phyloP scores from a whole-genome alignment of 1,140 invertebrate genomes.

The Cyclargus thomasi region DNA sequence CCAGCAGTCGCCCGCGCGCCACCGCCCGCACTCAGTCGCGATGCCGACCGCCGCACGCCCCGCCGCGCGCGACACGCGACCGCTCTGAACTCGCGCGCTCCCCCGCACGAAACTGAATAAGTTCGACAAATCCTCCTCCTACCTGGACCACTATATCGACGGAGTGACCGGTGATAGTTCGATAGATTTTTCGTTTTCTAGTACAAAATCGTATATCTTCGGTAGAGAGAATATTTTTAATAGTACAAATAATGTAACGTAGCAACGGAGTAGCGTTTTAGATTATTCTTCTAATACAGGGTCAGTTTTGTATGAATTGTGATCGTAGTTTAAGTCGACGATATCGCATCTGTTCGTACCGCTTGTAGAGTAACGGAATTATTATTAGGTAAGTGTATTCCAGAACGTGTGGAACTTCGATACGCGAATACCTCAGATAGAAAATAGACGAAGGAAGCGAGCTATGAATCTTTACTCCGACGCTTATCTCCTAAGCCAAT shows the following conservation, averaged over 20 bases:
- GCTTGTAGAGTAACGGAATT: slow-evolving; percentile 54
- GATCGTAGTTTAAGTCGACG: slow-evolving; percentile 72
- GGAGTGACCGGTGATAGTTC: slow-evolving; percentile 43
- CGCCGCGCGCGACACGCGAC: slow-evolving; percentile 44
- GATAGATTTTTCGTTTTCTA: slow-evolving; percentile 53
- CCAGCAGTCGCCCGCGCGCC: slow-evolving; percentile 44
- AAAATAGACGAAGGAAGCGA: slow-evolving; percentile 1
- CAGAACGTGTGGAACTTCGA: not conserved
- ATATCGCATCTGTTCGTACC: slow-evolving; percentile 60
- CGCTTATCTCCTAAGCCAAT: slow-evolving; percentile 1
- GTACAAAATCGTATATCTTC: slow-evolving; percentile 71
- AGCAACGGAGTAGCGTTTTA: slow-evolving; percentile 63
- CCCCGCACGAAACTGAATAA: slow-evolving; percentile 68
- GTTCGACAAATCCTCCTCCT: slow-evolving; percentile 72
- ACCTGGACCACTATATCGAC: slow-evolving; percentile 73
- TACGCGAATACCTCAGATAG: slow-evolving; percentile 2
- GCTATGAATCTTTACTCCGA: not conserved
- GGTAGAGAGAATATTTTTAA: slow-evolving; percentile 66
- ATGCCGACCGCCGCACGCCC: slow-evolving; percentile 47
- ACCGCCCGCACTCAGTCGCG: slow-evolving; percentile 45
- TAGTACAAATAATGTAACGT: slow-evolving; percentile 72
- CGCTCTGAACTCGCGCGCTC: slow-evolving; percentile 44
- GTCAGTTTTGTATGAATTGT: slow-evolving; percentile 75
- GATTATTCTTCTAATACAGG: slow-evolving; percentile 69
- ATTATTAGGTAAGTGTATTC: slow-evolving; percentile 56